Evolutionary conservation across 2,797 vertebrate genomes (phyloP).

Genomic region (Furcifer pardalis): DNA sequence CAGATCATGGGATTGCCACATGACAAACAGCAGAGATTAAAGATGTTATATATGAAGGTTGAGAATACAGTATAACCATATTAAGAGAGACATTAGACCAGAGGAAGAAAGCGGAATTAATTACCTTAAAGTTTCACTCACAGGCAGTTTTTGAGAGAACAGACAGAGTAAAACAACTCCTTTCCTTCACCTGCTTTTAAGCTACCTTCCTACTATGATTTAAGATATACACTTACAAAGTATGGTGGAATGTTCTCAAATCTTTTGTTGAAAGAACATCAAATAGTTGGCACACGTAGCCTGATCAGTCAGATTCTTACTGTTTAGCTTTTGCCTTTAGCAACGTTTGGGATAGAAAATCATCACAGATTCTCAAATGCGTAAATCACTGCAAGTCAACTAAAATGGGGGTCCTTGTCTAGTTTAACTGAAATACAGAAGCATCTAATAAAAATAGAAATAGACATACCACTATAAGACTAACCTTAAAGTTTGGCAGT

Average conservation of each 20-base stretch:
- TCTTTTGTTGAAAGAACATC: not conserved
- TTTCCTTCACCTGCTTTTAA: not conserved
- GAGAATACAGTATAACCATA: not conserved
- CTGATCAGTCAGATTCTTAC: not conserved
- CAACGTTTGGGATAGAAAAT: not conserved
- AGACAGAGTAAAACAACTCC: not conserved
- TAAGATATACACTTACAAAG: not conserved
- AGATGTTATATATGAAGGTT: not conserved
- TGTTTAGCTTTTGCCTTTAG: not conserved
- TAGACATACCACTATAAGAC: too few relatives aligned
- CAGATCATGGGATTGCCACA: not conserved
- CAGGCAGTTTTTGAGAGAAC: not conserved
- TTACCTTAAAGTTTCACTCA: not conserved
- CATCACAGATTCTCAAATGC: not conserved
- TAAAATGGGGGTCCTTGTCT: not conserved
- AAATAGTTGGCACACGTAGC: not conserved
- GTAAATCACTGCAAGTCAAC: not conserved
- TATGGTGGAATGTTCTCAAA: not conserved
- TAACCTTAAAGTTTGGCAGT: not conserved
- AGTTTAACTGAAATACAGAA: not conserved
- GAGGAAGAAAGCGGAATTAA: too few relatives aligned
- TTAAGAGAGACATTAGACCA: too few relatives aligned
- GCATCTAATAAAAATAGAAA: not conserved
- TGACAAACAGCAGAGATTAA: too few relatives aligned
- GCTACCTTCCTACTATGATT: not conserved